These are phyloP conservation scores for Zaprionus bogoriensis DNA, from an alignment of 2,888 invertebrate species.

Conservation along the genomic window DNA sequence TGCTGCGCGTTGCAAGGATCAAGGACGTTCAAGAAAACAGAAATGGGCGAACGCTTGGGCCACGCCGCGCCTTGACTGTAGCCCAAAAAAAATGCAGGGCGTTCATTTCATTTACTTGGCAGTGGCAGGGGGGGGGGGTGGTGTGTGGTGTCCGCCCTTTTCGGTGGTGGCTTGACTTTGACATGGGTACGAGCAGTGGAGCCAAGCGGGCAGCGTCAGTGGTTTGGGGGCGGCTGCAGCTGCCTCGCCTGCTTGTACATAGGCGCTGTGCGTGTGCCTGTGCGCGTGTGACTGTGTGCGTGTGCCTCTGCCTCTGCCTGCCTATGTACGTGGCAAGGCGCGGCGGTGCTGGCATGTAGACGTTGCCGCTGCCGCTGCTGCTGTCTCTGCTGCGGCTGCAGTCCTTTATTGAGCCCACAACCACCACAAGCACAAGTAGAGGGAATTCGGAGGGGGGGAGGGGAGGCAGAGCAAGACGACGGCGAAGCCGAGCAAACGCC, in stretches of 20 bases:
- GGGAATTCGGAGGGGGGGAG: too few species aligned
- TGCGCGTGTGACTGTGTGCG: conserved; percentile 64
- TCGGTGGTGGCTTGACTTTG: conserved; percentile 62
- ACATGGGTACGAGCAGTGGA: conserved; percentile 50
- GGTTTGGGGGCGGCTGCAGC: conserved; percentile 58
- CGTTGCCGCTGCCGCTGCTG: conserved; percentile 27
- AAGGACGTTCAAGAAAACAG: conserved; percentile 81
- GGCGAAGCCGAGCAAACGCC: conserved; percentile 1
- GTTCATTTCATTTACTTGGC: conserved; percentile 55
- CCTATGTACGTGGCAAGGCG: too few species aligned
- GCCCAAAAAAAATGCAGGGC: conserved; percentile 74
- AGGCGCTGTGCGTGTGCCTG: conserved; percentile 61
- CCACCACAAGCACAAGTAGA: conserved; percentile 22
- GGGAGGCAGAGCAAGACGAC: neutral
- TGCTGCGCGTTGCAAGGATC: conserved; percentile 82
- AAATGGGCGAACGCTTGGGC: conserved; percentile 44
- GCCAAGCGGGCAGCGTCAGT: conserved; percentile 12
- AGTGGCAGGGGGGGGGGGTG: too few species aligned
- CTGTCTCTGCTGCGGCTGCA: conserved; percentile 44
- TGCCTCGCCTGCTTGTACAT: conserved; percentile 48
- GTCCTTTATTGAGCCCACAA: conserved; percentile 65
- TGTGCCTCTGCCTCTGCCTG: too few species aligned
- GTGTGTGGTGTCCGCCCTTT: conserved; percentile 24
- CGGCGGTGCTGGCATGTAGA: too few species aligned
- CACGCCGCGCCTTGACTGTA: conserved; percentile 33